These are phyloP conservation scores for Hypsibius dujardini DNA, from an alignment of 1,140 invertebrate genomes.

Conservation along the genomic window DNA sequence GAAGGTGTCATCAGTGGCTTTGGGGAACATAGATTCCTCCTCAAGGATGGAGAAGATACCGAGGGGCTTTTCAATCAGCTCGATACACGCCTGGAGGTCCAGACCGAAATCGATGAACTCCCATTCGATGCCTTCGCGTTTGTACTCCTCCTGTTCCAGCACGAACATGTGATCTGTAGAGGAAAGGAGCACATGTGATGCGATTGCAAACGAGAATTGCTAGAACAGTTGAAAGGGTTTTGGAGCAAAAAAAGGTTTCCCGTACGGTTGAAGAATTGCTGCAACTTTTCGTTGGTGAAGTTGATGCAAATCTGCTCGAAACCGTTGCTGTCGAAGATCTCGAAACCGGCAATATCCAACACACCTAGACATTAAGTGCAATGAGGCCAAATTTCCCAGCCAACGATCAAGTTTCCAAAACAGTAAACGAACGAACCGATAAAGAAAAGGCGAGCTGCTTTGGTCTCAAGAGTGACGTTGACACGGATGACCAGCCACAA, in stretches of 20 bases:
- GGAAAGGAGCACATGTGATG: too few species aligned
- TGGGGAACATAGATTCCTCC: slow-evolving; percentile 43
- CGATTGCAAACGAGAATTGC: too few species aligned
- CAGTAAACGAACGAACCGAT: slow-evolving; percentile 41
- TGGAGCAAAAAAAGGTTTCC: too few species aligned
- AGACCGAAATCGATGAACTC: slow-evolving; percentile 99
- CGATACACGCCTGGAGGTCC: slow-evolving; percentile 94
- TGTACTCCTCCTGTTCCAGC: slow-evolving; percentile 97
- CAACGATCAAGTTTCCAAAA: too few species aligned
- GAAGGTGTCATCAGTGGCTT: slow-evolving; percentile 38
- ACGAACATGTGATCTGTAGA: slow-evolving; percentile 84
- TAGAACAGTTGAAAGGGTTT: too few species aligned
- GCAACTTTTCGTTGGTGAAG: slow-evolving; percentile 98
- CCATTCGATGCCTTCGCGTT: slow-evolving; percentile 93
- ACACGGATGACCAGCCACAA: slow-evolving; percentile 92
- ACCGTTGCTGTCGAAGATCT: slow-evolving; percentile 99
- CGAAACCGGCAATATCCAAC: slow-evolving; percentile 99
- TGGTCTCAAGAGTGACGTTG: slow-evolving; percentile 94
- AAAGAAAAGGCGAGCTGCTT: slow-evolving; percentile 91
- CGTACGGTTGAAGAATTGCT: slow-evolving; percentile 93
- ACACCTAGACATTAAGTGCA: slow-evolving; percentile 48
- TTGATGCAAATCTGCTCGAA: slow-evolving; percentile 99
- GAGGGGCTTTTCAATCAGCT: slow-evolving; percentile 76
- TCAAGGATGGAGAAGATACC: slow-evolving; percentile 35
- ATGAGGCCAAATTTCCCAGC: too few species aligned